These are phyloP conservation scores for Tamandua tetradactyla DNA, from an alignment of 2,797 vertebrate species.

Conservation along the genomic window DNA sequence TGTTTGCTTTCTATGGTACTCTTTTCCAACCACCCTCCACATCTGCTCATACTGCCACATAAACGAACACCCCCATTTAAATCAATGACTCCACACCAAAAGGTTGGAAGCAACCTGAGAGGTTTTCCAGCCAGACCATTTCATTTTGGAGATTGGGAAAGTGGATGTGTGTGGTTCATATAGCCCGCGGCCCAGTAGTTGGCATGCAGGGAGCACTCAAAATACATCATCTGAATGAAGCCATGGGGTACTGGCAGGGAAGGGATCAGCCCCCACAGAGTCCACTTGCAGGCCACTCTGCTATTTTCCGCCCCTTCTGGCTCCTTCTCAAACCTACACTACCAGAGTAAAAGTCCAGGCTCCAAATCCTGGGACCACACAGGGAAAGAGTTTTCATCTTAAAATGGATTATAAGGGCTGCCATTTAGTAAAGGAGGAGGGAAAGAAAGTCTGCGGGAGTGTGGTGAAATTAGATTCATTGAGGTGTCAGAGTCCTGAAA, in stretches of 20 bases:
- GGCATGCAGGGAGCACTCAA: background rate
- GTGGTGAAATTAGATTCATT: background rate
- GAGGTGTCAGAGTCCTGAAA: background rate
- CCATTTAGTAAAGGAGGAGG: background rate
- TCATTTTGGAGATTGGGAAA: background rate
- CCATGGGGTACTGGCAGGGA: background rate
- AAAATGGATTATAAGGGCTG: background rate
- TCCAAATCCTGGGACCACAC: background rate
- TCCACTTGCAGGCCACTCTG: background rate
- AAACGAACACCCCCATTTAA: background rate
- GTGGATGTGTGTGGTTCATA: rapidly evolving
- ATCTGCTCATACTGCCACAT: background rate
- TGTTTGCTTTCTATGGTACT: background rate
- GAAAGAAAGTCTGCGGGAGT: background rate
- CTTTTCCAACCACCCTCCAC: background rate
- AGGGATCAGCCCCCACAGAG: background rate
- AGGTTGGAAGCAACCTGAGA: background rate
- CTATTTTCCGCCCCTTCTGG: background rate
- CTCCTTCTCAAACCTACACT: background rate
- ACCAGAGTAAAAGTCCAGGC: background rate
- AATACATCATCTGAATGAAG: background rate
- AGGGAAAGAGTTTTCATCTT: background rate
- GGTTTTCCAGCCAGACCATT: background rate
- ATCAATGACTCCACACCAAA: background rate
- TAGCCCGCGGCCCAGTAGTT: rapidly evolving